Evolutionary conservation across 1,140 invertebrate species (phyloP), one percentile per base, ranked within the genome.

Genomic region (Pseudomyrmex flavicornis): DNA sequence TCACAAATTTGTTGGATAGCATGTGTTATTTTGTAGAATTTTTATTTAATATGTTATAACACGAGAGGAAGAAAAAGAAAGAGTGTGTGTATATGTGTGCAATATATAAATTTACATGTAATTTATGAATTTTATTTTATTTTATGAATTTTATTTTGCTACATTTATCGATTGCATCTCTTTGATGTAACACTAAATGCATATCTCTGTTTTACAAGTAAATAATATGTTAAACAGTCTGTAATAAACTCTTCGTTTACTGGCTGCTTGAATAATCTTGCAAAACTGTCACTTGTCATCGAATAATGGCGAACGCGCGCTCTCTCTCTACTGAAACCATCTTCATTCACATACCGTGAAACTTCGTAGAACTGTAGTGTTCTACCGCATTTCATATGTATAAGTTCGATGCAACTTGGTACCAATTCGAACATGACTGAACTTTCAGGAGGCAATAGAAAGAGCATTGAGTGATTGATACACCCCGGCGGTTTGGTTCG

Each of bases 401-500:
- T 79, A 87, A 88, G 85, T 70, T 76, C 17, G 17, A 72, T 77
- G 72, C 61, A 74, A 70, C 83, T 72, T 52, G 54, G 46, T 13
- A 26, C 35, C 35, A 35, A 35, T 50, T 54, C 59, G 69, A 66
- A 50, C 66, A 35, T 70, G 62, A 61, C 20, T 50, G 48, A 88
- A 88, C 70, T 88, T 88, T 44, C 65, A 54, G 44, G n/a, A 63
- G 35, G 61, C 35, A 54, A 22, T 44, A 79, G 20, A 15, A 54
- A 52, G 20, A 56, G 15, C 15, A 10, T 61, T 58, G 70, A 35
- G 72, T 88, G 85, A 88, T 88, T 88, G 86, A 88, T 88, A 85
- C 83, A 70, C 59, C 15, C 83, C 20, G 76, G 61, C 73, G 83
- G 72, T 88, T 88, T 50, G 59, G 50, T 61, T 83, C 77, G 79